Evolutionary conservation across 2,113 vertebrate genomes (phyloP), one percentile per base, ranked within the genome.

Genomic region (Callocephalon fimbriatum): DNA sequence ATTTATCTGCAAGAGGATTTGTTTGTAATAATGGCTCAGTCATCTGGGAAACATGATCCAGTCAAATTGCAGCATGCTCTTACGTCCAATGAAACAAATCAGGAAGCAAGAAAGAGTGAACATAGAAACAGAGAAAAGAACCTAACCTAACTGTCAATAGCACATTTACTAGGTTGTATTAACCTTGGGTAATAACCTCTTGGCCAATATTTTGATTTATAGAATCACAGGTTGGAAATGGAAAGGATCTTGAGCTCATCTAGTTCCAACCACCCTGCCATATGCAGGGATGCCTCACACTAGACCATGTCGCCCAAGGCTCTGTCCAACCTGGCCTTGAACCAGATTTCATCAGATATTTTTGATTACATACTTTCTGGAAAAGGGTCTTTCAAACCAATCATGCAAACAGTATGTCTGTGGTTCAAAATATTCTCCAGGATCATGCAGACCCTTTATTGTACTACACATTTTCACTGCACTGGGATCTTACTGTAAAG

Each of bases 1-100:
- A 80, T 94, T 93, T 85, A 95, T 89, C 88, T 72, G 27, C 40
- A 67, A 84, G 68, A 88, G 58, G 83, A 91, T 84, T 88, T 94
- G 50, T 92, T 93, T 86, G 59, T 74, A 80, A 67, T 74, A 96
- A 94, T 53, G 68, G 82, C 40, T 93, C 82, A 78, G 73, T 95
- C 83, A 97, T 93, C 95, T 84, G 48, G 54, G 90, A 95, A 96
- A 90, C 56, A 72, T 1, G 1, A 86, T 74, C 63, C 82, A 86
- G 38, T 25, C 63, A 86, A 88, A 94, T 62, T 59, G 80, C 2
- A 92, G 65, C n/a, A 77, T 0, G 2, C 72, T 71, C 15, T 73
- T 83, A 67, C 1, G 5, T 63, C 88, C 79, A 77, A 20, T 26
- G 48, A 95, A 95, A 93, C 35, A 83, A 88, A 70, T 21, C 21